Evolutionary conservation across 2,797 vertebrate species (phyloP), one percentile per base, ranked within the genome.

Genomic region (Cossypha niveicapilla): DNA sequence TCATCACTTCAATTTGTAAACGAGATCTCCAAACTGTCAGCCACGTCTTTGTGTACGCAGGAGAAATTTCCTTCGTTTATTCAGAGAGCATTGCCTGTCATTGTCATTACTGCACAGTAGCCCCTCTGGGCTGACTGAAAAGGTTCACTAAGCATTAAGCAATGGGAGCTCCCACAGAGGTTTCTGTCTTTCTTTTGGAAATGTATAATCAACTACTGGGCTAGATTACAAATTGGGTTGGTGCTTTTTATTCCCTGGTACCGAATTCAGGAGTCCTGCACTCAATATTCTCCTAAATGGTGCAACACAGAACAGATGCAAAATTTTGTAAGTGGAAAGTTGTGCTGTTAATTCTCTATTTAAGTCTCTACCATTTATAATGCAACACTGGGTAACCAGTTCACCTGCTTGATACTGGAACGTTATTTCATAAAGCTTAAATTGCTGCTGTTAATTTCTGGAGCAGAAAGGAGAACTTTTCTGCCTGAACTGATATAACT

Each of bases 131-230:
- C 84, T 94, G 70, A 23, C 88, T 95, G 95, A 96, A 95, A 94
- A 95, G 93, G 91, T 70, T 95, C 66, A 37, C 83, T 32, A 87
- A 91, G 93, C 91, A 92, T 63, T 83, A 94, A 92, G 87, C 56
- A 7, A 61, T 92, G 88, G 74, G 30, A 95, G 84, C 86, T 93
- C 93, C 91, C 83, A 80, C 81, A 94, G 88, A 92, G 25, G 89
- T 95, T 94, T 97, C 97, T 97, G 97, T 97, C 97, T 98, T 98
- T 98, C 97, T 97, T 58, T 97, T 97, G 95, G 97, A 97, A 92
- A 95, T 91, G 79, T 95, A 51, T 96, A 97, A 97, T 98, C 97
- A 95, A 78, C 90, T 53, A 83, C 86, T 66, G 90, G 88, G 93
- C 72, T 90, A 67, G 94, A 96, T 95, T 97, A 97, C 94, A 96